Percentiles rank a stretch among this genome's conserved stretches.
phyloP scores from a whole-genome alignment of 1,140 invertebrate species.

The Conus betulinus region DNA sequence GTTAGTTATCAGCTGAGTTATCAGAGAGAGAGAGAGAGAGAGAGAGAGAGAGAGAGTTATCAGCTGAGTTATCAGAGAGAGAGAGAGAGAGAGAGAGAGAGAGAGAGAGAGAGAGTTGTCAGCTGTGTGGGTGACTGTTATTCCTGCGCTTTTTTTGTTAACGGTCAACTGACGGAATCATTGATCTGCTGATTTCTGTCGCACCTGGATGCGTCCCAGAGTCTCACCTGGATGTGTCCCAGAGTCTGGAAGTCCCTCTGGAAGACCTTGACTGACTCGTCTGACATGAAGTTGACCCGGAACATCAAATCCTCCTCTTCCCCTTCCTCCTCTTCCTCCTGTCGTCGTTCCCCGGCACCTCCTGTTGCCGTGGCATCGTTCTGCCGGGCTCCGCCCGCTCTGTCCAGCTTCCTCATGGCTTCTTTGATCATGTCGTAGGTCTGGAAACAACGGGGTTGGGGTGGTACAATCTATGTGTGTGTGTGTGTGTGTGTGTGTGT shows the following conservation, averaged over 20 bases:
- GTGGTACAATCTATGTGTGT: background rate
- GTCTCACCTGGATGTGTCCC: slow-evolving; percentile 51
- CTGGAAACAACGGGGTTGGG: slow-evolving; percentile 35
- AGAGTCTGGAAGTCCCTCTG: slow-evolving; percentile 55
- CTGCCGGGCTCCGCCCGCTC: background rate
- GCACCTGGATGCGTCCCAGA: too few species aligned
- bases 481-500: slow-evolving; percentile 8
- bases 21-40: too few species aligned
- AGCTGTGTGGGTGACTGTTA: too few species aligned
- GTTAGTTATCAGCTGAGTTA: too few species aligned
- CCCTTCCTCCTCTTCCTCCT: slow-evolving; percentile 21
- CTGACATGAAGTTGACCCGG: slow-evolving; percentile 57
- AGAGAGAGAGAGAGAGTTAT: too few species aligned
- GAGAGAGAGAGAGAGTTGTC: too few species aligned
- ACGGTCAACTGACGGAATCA: too few species aligned
- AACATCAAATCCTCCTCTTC: slow-evolving; percentile 49
- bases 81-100: too few species aligned
- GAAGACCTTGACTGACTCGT: slow-evolving; percentile 53
- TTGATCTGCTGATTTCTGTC: too few species aligned
- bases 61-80: too few species aligned
- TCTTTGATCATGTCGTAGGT: slow-evolving; percentile 59
- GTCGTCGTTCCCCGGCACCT: slow-evolving; percentile 8
- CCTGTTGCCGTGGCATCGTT: background rate
- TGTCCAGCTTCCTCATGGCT: slow-evolving; percentile 45
- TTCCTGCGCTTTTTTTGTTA: too few species aligned